These are phyloP conservation scores for Leptodactylus fuscus DNA, from an alignment of 2,113 vertebrate species.

Conservation along the genomic window DNA sequence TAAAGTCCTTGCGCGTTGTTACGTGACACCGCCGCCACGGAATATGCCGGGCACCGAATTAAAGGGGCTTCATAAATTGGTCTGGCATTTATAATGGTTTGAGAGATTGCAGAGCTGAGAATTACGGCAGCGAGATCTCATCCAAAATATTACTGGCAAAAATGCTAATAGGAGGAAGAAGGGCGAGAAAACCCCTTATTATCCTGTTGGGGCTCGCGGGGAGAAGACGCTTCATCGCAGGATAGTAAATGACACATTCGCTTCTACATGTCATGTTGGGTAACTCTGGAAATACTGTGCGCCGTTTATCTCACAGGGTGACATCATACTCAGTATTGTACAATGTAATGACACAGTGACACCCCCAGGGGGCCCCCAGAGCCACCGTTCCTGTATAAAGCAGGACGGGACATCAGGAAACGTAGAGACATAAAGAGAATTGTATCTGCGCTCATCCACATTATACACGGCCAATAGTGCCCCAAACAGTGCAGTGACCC, in stretches of 20 bases:
- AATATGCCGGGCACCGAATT: background rate
- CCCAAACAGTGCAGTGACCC: too few species aligned
- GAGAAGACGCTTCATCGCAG: background rate
- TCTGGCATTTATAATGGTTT: constrained; percentile 39
- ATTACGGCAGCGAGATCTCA: background rate
- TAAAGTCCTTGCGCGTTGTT: constrained; percentile 5
- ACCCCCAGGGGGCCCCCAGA: too few species aligned
- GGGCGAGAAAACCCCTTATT: background rate
- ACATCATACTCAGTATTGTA: too few species aligned
- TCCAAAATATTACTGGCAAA: constrained; percentile 4
- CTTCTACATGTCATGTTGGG: background rate
- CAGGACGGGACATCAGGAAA: too few species aligned
- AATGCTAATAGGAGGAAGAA: background rate
- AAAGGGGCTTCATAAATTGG: constrained; percentile 32
- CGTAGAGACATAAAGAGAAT: too few species aligned
- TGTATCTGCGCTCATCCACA: too few species aligned
- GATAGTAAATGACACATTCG: background rate
- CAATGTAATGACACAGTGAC: too few species aligned
- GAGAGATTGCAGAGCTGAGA: background rate
- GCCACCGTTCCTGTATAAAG: too few species aligned
- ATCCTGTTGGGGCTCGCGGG: background rate
- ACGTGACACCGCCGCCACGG: constrained; percentile 17
- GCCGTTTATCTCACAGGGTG: background rate
- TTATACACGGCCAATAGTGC: too few species aligned
- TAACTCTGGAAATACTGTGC: background rate